Conservation (phyloP, 2,113 vertebrate genomes). For the Philantomba maxwellii region DNA sequence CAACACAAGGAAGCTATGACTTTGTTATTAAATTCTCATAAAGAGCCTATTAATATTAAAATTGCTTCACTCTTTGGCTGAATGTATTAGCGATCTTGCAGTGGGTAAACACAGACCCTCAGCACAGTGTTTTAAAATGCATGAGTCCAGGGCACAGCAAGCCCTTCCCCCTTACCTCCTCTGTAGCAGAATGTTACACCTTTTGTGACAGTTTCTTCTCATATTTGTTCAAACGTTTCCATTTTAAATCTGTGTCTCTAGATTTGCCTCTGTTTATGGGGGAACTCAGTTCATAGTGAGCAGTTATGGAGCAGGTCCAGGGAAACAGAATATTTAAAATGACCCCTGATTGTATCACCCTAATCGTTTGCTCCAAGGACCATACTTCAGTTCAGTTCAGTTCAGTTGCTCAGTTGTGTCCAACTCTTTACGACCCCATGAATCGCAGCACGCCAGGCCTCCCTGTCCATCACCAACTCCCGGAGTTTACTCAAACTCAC, state of each 20-base stretch:
- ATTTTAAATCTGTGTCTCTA: background rate
- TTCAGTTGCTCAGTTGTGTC: too few species aligned
- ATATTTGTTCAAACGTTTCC: conserved; percentile 28
- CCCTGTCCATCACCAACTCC: too few species aligned
- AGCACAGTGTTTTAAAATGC: conserved; percentile 63
- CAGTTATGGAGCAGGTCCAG: background rate
- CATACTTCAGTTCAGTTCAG: too few species aligned
- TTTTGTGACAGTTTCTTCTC: conserved; percentile 30
- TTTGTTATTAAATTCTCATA: conserved; percentile 76
- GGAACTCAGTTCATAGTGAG: background rate
- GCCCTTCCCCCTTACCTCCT: background rate
- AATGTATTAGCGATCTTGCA: conserved; percentile 56
- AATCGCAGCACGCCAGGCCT: too few species aligned
- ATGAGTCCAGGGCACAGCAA: conserved; percentile 42
- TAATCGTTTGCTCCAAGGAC: background rate
- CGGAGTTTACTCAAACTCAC: too few species aligned
- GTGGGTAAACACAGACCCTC: conserved; percentile 58
- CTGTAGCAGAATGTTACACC: background rate
- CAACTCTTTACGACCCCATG: too few species aligned
- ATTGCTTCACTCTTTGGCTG: conserved; percentile 68
- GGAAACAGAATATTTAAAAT: background rate
- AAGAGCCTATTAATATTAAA: conserved; percentile 77
- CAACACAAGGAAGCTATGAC: conserved; percentile 71
- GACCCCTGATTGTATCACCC: too few species aligned
- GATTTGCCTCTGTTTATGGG: background rate